phyloP scores from a whole-genome alignment of 2,888 invertebrate species.

The Zelleria hepariella region DNA sequence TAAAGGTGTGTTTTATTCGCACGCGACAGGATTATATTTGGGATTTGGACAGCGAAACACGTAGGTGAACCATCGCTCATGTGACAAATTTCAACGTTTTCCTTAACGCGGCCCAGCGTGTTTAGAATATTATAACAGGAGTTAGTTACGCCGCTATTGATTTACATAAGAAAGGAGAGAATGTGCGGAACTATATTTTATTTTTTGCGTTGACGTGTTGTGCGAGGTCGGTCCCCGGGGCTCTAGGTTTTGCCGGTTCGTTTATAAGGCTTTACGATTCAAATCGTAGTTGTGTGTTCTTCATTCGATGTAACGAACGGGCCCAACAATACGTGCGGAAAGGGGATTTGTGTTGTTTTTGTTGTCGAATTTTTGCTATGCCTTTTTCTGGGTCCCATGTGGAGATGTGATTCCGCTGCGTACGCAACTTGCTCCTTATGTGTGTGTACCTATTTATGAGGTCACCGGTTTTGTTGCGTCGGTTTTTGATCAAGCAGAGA shows the following conservation, averaged over 20 bases:
- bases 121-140: slow-evolving; percentile 66
- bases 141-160: slow-evolving; percentile 52
- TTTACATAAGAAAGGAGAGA: slow-evolving; percentile 41
- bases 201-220: slow-evolving; percentile 26
- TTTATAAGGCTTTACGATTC: slow-evolving; percentile 59
- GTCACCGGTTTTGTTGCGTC: slow-evolving; percentile 39
- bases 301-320: slow-evolving; percentile 56
- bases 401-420: slow-evolving; percentile 56
- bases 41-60: slow-evolving; percentile 48
- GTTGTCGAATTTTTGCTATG: slow-evolving; percentile 32
- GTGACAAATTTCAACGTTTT: slow-evolving; percentile 73
- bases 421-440: slow-evolving; percentile 51
- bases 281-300: slow-evolving; percentile 51
- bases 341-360: slow-evolving; percentile 37
- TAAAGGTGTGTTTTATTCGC: slow-evolving; percentile 71
- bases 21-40: slow-evolving; percentile 61
- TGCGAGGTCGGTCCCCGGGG: slow-evolving; percentile 42
- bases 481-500: slow-evolving; percentile 5
- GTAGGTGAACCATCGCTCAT: slow-evolving; percentile 72
- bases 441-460: slow-evolving; percentile 72
- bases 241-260: slow-evolving; percentile 54
- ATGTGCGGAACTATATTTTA: slow-evolving; percentile 11
- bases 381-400: slow-evolving; percentile 42
- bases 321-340: slow-evolving; percentile 63
- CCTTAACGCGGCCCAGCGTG: slow-evolving; percentile 67